These are phyloP conservation scores for Andrena chrysosceles DNA, from an alignment of 2,888 invertebrate species.

Conservation along the genomic window DNA sequence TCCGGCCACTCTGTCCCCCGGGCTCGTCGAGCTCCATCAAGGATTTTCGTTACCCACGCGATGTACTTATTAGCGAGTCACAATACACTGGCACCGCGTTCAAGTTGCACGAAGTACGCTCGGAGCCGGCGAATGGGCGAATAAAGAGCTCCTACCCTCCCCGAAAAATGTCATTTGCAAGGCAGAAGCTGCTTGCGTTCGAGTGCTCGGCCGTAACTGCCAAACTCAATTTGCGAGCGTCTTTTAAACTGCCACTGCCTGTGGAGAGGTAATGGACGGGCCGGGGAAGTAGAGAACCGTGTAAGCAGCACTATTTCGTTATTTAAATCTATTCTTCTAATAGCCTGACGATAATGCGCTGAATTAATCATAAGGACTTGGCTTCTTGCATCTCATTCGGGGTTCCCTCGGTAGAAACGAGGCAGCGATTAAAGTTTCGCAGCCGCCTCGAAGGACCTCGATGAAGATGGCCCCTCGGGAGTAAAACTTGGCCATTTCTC, in stretches of 20 bases:
- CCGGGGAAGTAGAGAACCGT: constrained; percentile 66
- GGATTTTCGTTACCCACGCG: neutral
- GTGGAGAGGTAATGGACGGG: neutral
- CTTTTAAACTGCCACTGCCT: constrained; percentile 45
- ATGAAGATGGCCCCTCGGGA: neutral
- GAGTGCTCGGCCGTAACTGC: constrained; percentile 33
- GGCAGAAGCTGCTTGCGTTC: constrained; percentile 49
- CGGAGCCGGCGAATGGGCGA: constrained; percentile 30
- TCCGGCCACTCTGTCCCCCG: neutral
- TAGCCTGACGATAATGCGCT: constrained; percentile 69
- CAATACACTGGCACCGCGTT: no score
- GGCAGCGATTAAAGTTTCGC: constrained; percentile 68
- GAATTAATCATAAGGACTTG: constrained; percentile 73
- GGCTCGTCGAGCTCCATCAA: constrained; percentile 1
- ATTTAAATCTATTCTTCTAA: constrained; percentile 72
- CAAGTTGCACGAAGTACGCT: constrained; percentile 33
- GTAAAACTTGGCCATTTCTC: neutral
- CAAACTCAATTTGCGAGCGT: constrained; percentile 58
- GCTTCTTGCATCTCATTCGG: constrained; percentile 58
- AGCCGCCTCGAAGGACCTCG: constrained; percentile 22
- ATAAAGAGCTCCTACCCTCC: constrained; percentile 13
- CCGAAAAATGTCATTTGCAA: constrained; percentile 60
- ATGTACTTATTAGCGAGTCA: neutral
- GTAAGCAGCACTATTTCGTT: constrained; percentile 72
- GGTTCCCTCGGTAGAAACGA: constrained; percentile 51